Conservation (phyloP, 2,888 invertebrate species). For the Melitaea athalia region DNA sequence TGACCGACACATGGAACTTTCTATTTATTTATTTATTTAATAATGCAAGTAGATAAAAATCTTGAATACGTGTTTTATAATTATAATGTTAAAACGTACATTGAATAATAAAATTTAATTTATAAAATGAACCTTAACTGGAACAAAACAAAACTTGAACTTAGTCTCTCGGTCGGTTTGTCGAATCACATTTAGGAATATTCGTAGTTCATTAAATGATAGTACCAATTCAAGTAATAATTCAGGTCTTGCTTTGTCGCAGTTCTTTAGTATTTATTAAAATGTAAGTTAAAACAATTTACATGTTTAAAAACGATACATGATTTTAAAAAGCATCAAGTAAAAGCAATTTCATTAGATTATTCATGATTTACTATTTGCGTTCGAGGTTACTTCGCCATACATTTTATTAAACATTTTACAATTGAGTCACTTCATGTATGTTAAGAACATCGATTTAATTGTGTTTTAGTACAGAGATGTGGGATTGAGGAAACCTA, state of each 20-base stretch:
- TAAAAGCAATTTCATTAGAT: conserved; percentile 3
- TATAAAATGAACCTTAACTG: too few species aligned
- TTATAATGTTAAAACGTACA: neutral
- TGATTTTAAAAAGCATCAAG: neutral
- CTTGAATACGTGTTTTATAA: neutral
- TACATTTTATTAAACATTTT: conserved; percentile 12
- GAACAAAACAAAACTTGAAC: too few species aligned
- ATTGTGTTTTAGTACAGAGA: too few species aligned
- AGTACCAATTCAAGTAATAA: too few species aligned
- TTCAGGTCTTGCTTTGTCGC: neutral
- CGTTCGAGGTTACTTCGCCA: conserved; percentile 10
- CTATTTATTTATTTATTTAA: too few species aligned
- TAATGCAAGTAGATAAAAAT: too few species aligned
- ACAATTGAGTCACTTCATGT: conserved; percentile 12
- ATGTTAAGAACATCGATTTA: neutral
- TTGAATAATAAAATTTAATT: neutral
- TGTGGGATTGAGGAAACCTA: too few species aligned
- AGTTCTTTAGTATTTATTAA: neutral
- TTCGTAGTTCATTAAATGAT: too few species aligned
- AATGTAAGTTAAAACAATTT: neutral
- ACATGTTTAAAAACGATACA: neutral
- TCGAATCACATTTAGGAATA: too few species aligned
- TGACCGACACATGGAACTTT: neutral
- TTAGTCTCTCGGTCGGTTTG: too few species aligned
- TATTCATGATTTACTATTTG: conserved; percentile 1